Percentiles rank a stretch among this genome's conserved stretches.
phyloP scores from a whole-genome alignment of 2,113 vertebrate species.

The Coryphaenoides rupestris region DNA sequence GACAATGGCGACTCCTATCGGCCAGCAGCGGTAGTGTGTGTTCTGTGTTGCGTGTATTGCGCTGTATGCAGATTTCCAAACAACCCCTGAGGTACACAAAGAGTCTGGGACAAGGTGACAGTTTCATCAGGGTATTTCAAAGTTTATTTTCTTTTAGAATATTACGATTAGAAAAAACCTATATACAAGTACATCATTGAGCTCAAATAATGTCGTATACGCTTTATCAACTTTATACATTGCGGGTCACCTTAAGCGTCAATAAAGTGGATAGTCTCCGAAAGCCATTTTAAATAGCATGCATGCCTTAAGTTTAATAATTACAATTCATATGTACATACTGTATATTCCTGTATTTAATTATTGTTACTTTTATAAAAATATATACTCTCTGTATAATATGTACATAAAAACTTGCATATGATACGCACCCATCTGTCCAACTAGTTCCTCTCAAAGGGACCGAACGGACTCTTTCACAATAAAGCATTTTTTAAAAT shows the following conservation, averaged over 20 bases:
- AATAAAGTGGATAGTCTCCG: constrained; percentile 38
- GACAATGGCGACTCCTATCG: constrained; percentile 64
- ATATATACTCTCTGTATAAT: constrained; percentile 73
- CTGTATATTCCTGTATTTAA: constrained; percentile 44
- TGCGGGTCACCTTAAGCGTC: constrained; percentile 38
- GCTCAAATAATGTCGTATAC: constrained; percentile 61
- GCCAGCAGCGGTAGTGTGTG: constrained; percentile 2
- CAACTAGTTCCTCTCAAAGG: constrained; percentile 49
- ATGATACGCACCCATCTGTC: constrained; percentile 63
- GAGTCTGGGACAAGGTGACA: not conserved
- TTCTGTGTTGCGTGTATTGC: too few species aligned
- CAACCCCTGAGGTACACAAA: constrained; percentile 8
- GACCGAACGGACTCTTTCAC: constrained; percentile 52
- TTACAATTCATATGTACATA: constrained; percentile 65
- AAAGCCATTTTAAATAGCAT: constrained; percentile 66
- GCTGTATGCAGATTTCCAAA: too few species aligned
- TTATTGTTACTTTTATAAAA: constrained; percentile 65
- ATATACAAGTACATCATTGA: constrained; percentile 67
- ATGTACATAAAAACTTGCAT: constrained; percentile 76
- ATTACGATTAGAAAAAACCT: constrained; percentile 49
- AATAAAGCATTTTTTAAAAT: constrained; percentile 37
- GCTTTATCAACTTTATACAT: constrained; percentile 63
- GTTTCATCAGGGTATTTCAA: constrained; percentile 47
- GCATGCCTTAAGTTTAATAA: constrained; percentile 68
- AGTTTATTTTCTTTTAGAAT: constrained; percentile 66